Percentiles rank a stretch among this genome's conserved stretches.
Evolutionary conservation across 2,888 invertebrate genomes (phyloP).

Genomic region (Esperia sulphurella): DNA sequence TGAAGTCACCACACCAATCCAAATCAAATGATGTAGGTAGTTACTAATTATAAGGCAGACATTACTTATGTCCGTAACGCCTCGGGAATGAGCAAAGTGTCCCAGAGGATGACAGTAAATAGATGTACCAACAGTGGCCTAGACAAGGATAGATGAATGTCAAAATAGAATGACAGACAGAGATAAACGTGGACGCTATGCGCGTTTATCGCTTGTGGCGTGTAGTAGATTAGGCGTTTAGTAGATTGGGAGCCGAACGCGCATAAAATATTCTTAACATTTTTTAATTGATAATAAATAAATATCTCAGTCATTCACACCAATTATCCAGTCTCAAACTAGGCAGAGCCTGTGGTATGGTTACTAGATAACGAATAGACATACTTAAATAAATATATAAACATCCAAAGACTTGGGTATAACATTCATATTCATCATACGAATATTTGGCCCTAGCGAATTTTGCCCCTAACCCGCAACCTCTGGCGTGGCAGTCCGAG

Average conservation of each 20-base stretch:
- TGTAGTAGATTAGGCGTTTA: slow-evolving; percentile 29
- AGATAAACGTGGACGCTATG: slow-evolving; percentile 23
- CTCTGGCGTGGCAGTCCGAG: no score
- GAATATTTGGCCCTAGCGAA: no score
- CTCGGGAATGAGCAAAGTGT: slow-evolving; percentile 1
- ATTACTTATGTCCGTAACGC: slow-evolving; percentile 38
- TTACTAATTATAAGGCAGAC: slow-evolving; percentile 44
- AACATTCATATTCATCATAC: no score
- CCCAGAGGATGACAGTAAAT: slow-evolving; percentile 16
- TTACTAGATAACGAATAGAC: no score
- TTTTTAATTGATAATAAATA: no score
- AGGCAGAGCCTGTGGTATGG: no score
- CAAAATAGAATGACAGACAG: slow-evolving; percentile 35
- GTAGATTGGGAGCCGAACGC: slow-evolving; percentile 20
- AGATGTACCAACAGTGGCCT: slow-evolving; percentile 7
- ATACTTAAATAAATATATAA: no score
- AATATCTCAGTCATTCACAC: no score
- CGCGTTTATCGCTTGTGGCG: slow-evolving; percentile 34
- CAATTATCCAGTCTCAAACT: no score
- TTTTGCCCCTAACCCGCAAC: no score
- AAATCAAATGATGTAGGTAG: slow-evolving; percentile 38
- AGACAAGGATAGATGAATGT: slow-evolving; percentile 44
- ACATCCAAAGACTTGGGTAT: no score
- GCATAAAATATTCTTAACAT: background rate
- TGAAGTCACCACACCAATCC: slow-evolving; percentile 33